Evolutionary conservation across 2,888 invertebrate species (phyloP), one percentile per base, ranked within the genome.

Genomic region (Agrochola macilenta): DNA sequence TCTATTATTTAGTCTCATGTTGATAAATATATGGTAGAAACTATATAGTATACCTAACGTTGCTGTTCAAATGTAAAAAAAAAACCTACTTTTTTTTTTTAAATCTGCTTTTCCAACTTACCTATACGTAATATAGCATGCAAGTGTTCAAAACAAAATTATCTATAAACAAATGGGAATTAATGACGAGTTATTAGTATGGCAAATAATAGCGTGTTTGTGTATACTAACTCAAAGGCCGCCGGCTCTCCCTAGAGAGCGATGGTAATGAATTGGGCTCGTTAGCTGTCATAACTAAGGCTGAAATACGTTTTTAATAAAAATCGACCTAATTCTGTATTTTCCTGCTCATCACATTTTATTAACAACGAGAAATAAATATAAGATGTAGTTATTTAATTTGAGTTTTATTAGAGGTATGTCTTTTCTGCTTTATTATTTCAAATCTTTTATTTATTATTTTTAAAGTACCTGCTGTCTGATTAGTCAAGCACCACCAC

Each of bases 141-240:
- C 20, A 30, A 30, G 1, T 8, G 20, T 78, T 81, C 23, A 52
- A 81, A 68, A 58, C n/a, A 68, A 69, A 72, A 64, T 69, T 57
- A 73, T 26, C 68, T 69, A 66, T 74, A 82, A 85, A 90, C 82
- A 79, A 89, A 89, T 88, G 82, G 78, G 83, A 90, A 88, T 88
- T 89, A 91, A 90, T 87, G 84, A 83, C 76, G 85, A 89, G 80
- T 92, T 92, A 93, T 93, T 92, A 92, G 78, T 85, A 87, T 84
- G 69, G 83, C 84, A 89, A 93, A 91, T 88, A 87, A 82, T 94
- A 86, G 93, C 95, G 94, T 95, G 94, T 88, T 89, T 85, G 78
- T 87, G 78, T 83, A 80, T 89, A 87, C 90, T 92, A 91, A 91
- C 90, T 87, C 78, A 87, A 79, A 84, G 79, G 87, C 79, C 89